phyloP scores from a whole-genome alignment of 2,113 vertebrate genomes.

The Numenius arquata region DNA sequence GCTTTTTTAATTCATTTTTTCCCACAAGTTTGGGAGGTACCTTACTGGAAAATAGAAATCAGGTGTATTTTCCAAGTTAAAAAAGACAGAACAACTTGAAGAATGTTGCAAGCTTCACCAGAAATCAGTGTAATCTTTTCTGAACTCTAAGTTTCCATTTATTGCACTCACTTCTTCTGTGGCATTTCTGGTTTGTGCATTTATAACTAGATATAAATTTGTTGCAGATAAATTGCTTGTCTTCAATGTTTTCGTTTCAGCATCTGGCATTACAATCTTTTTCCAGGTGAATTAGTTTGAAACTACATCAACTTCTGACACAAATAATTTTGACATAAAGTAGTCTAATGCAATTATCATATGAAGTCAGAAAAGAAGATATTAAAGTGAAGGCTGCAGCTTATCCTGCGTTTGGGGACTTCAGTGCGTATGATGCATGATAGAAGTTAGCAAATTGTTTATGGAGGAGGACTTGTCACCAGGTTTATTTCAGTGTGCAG shows the following conservation, averaged over 20 bases:
- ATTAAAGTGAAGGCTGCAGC: not conserved
- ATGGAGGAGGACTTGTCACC: not conserved
- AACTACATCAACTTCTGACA: not conserved
- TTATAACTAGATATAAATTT: not conserved
- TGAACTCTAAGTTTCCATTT: not conserved
- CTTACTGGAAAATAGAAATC: constrained; percentile 21
- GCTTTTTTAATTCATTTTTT: not conserved
- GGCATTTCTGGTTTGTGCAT: not conserved
- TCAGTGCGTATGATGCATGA: not conserved
- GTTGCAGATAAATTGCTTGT: not conserved
- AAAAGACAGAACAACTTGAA: not conserved
- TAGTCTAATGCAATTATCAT: not conserved
- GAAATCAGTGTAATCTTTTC: not conserved
- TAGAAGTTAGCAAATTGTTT: not conserved
- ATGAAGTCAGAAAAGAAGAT: not conserved
- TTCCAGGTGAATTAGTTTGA: not conserved
- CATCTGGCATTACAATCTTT: not conserved
- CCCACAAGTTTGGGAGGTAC: not conserved
- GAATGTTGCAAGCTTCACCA: not conserved
- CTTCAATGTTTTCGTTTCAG: not conserved
- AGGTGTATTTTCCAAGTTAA: constrained; percentile 3
- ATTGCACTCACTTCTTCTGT: not conserved
- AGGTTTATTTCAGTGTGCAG: not conserved
- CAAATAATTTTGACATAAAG: not conserved
- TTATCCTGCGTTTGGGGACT: not conserved